Base-by-base conservation (phyloP, 2,888 invertebrate genomes). In the Thymelicus lineola region DNA sequence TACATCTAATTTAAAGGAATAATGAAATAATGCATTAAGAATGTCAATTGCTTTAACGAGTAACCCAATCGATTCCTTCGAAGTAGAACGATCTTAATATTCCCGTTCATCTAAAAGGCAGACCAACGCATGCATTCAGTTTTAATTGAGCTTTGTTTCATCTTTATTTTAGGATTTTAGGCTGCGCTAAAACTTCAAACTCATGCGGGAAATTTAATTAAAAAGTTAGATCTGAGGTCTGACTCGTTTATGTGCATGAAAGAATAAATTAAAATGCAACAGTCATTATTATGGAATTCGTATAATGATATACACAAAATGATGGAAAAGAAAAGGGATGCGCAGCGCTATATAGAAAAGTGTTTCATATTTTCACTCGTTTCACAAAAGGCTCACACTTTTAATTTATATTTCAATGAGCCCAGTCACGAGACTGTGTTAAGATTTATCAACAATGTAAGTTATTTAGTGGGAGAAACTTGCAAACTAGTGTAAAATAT, bases 101-200 rank as follows among this genome's bases (percentile, higher is more conserved):
- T n/a, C 45, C 2, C 35, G 45, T 55, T 53, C 42, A 60, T 17
- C 60, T 12, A 7, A n/a, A 46, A 0, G 42, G 59, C 50, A 66
- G 61, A 61, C 67, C 28, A 67, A 45, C 42, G 61, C 53, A 55
- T 67, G 67, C 67, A 67, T 67, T 53, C 42, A 67, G 53, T 67
- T 61, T 61, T 67, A 61, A 67, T 67, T 67, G 45, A 67, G 67
- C 50, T 38, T 61, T 61, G 67, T 68, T 62, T 68, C 46, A 45
- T 61, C 45, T 67, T 42, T 53, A 14, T 45, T 55, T 45, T 61
- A 46, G 17, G 60, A 14, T 45, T 55, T 45, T 61, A 46, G 17
- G 42, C 5, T 67, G 60, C 53, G 60, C 53, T 68, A 12, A 55
- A 68, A 68, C 60, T 67, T 67, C 42, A 38, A 66, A 61, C 61